phyloP scores from a whole-genome alignment of 2,888 invertebrate species.

The Hoplodrina blanda region DNA sequence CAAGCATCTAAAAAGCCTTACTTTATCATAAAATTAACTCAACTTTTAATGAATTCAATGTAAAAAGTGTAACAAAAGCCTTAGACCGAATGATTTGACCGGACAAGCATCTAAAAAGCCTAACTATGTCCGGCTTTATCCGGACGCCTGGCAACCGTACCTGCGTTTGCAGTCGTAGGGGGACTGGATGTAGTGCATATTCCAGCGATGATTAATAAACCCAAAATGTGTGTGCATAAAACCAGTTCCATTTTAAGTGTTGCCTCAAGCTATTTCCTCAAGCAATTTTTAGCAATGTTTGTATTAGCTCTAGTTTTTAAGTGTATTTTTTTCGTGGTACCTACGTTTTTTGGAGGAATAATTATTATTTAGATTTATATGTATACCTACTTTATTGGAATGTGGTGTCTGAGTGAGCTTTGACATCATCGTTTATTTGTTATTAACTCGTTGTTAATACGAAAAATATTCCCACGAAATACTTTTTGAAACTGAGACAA shows the following conservation, averaged over 20 bases:
- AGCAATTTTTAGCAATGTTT: neutral
- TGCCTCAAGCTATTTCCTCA: slow-evolving; percentile 24
- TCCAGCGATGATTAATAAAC: neutral
- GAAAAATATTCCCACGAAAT: neutral
- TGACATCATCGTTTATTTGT: neutral
- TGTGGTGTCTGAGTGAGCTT: neutral
- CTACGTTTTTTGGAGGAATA: neutral
- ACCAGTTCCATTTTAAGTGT: slow-evolving; percentile 12
- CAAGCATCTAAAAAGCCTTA: too few species aligned
- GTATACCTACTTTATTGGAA: neutral
- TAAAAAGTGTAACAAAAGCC: too few species aligned
- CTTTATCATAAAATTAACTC: too few species aligned
- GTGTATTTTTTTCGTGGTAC: slow-evolving; percentile 1
- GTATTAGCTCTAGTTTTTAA: slow-evolving; percentile 20
- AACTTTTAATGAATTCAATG: too few species aligned
- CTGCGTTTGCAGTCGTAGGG: neutral
- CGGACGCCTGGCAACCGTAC: too few species aligned
- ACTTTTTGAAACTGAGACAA: slow-evolving; percentile 24
- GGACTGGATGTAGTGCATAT: neutral
- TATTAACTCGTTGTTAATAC: too few species aligned
- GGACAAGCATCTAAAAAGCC: too few species aligned
- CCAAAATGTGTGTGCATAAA: slow-evolving; percentile 1
- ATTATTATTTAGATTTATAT: slow-evolving; percentile 4
- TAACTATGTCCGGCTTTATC: too few species aligned
- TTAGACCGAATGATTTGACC: too few species aligned